A percentile compares a stretch with the other conserved stretches of the same genome.
Evolutionary conservation across 2,113 vertebrate genomes (phyloP).

Genomic region (Pseudorectes ferrugineus): DNA sequence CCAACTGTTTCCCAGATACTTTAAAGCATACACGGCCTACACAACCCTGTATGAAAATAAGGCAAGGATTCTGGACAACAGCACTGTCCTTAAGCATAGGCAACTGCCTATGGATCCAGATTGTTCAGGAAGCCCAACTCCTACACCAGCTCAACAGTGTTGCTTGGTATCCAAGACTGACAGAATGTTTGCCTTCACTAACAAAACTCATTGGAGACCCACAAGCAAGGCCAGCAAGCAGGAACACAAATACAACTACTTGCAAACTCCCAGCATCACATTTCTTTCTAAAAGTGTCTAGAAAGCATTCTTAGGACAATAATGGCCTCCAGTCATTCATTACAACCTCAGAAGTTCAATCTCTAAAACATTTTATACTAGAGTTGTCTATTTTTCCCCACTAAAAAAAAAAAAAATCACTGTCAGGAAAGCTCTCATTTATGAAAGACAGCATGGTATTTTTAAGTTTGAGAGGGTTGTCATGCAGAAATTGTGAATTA

Average conservation of each 20-base stretch:
- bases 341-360: background rate
- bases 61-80: background rate
- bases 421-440: background rate
- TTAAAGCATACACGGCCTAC: background rate
- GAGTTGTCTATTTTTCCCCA: background rate
- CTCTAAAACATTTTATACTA: background rate
- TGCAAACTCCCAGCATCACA: background rate
- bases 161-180: background rate
- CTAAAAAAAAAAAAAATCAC: background rate
- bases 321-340: background rate
- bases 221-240: background rate
- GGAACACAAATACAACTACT: background rate
- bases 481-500: background rate
- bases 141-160: background rate
- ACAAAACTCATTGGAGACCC: background rate
- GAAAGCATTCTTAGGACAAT: background rate
- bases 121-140: background rate
- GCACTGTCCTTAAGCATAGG: background rate
- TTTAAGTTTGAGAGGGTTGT: rapidly evolving
- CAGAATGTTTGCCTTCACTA: background rate
- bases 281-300: background rate
- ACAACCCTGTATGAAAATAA: rapidly evolving
- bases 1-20: background rate
- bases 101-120: background rate
- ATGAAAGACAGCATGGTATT: background rate